Percentiles rank a stretch among this genome's conserved stretches.
Conservation (phyloP, 1,140 invertebrate species). For the Listronotus oregonensis region DNA sequence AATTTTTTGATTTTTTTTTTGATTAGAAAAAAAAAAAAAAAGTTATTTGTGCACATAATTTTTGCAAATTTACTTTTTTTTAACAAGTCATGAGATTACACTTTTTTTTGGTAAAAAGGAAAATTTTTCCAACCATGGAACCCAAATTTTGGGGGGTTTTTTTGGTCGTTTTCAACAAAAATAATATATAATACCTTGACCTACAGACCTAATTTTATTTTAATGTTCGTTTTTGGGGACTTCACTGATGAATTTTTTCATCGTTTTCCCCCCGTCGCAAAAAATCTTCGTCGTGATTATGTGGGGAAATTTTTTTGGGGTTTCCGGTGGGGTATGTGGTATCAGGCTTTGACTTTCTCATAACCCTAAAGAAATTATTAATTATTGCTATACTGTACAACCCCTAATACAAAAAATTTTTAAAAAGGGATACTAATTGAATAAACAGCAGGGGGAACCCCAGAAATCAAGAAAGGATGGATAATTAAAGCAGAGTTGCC, state of each 20-base stretch:
- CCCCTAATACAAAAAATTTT: too few relatives aligned
- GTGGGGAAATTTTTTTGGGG: conserved; percentile 85
- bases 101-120: too few relatives aligned
- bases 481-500: too few relatives aligned
- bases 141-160: too few relatives aligned
- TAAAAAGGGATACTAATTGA: background rate
- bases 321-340: conserved; percentile 83
- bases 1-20: too few relatives aligned
- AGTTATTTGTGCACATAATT: too few relatives aligned
- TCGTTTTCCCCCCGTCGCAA: conserved; percentile 78
- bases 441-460: background rate
- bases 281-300: conserved; percentile 93
- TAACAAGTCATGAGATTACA: too few relatives aligned
- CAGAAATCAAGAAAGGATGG: too few relatives aligned
- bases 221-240: conserved; percentile 2
- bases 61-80: too few relatives aligned
- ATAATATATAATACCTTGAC: background rate
- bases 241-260: conserved; percentile 30
- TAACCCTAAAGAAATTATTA: conserved; percentile 51
- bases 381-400: background rate
- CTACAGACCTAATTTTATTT: background rate
- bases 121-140: too few relatives aligned
- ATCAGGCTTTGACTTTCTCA: conserved; percentile 65
- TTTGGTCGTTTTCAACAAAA: background rate
- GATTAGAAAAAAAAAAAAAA: too few relatives aligned